A percentile compares a stretch with the other conserved stretches of the same genome.
Conservation (phyloP, 2,888 invertebrate species). For the Drosophila yooni region DNA sequence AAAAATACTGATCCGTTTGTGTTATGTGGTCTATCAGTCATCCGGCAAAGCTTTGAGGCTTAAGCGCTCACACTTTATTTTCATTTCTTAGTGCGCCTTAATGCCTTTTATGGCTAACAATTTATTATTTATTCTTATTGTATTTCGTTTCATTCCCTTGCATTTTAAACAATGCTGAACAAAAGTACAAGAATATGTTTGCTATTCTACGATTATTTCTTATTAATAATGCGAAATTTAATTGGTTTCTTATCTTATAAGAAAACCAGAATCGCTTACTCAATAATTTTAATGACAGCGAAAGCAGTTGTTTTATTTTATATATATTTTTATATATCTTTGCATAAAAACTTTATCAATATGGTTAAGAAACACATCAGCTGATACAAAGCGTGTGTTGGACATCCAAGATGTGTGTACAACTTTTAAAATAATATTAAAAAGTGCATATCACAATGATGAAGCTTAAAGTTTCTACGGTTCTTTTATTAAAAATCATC, state of each 20-base stretch:
- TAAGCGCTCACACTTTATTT: constrained; percentile 26
- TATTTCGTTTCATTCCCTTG: background rate
- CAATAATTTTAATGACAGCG: background rate
- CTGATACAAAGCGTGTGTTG: background rate
- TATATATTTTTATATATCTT: background rate
- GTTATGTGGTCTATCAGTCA: constrained; percentile 39
- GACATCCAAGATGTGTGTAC: background rate
- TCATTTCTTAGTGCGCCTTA: constrained; percentile 13
- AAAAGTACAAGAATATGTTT: background rate
- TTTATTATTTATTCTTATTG: background rate
- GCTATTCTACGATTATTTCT: background rate
- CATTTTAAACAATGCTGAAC: background rate
- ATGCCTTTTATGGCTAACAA: constrained; percentile 8
- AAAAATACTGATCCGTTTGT: constrained; percentile 31
- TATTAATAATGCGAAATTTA: background rate
- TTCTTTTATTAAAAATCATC: background rate
- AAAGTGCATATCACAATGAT: background rate
- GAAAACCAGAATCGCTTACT: background rate
- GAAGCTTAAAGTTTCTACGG: background rate
- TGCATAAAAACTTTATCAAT: background rate
- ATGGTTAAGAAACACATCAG: background rate
- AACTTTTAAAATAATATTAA: background rate
- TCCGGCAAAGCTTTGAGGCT: constrained; percentile 26
- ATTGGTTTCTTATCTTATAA: background rate
- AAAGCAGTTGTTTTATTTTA: no score